These are phyloP conservation scores for Desoria tigrina DNA, from an alignment of 2,888 invertebrate genomes.

Conservation along the genomic window DNA sequence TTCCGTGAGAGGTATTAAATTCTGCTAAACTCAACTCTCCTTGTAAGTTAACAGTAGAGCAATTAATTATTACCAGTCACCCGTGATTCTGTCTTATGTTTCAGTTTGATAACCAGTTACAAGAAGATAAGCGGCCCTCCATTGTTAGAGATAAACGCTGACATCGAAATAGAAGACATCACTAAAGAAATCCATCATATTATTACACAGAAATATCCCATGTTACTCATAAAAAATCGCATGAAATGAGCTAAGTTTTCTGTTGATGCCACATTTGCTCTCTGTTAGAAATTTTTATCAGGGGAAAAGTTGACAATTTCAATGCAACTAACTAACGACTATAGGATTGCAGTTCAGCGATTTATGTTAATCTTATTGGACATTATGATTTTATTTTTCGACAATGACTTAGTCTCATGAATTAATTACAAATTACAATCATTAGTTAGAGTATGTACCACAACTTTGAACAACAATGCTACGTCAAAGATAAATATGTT, in stretches of 20 bases:
- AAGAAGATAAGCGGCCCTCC: conserved; percentile 40
- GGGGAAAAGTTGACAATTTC: neutral
- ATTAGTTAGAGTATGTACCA: too few relatives aligned
- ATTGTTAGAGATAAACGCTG: conserved; percentile 44
- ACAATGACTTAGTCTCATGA: too few relatives aligned
- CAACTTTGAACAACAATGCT: too few relatives aligned
- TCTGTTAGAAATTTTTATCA: neutral
- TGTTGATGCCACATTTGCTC: neutral
- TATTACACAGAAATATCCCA: conserved; percentile 33
- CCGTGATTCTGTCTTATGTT: neutral
- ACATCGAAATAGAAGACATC: conserved; percentile 47
- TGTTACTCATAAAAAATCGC: conserved; percentile 3
- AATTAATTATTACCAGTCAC: neutral
- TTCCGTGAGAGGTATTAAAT: conserved; percentile 49
- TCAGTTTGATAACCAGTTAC: conserved; percentile 48
- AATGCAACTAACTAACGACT: neutral
- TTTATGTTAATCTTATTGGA: neutral
- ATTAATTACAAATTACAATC: too few relatives aligned
- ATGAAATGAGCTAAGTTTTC: too few relatives aligned
- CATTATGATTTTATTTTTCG: too few relatives aligned
- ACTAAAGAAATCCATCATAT: conserved; percentile 33
- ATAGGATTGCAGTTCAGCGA: too few relatives aligned
- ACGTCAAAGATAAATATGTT: too few relatives aligned
- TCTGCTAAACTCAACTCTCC: neutral
- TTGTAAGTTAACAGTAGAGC: neutral